Percentiles rank a stretch among this genome's conserved stretches.
Conservation (phyloP, 2,888 invertebrate genomes). For the Cryptus armator region DNA sequence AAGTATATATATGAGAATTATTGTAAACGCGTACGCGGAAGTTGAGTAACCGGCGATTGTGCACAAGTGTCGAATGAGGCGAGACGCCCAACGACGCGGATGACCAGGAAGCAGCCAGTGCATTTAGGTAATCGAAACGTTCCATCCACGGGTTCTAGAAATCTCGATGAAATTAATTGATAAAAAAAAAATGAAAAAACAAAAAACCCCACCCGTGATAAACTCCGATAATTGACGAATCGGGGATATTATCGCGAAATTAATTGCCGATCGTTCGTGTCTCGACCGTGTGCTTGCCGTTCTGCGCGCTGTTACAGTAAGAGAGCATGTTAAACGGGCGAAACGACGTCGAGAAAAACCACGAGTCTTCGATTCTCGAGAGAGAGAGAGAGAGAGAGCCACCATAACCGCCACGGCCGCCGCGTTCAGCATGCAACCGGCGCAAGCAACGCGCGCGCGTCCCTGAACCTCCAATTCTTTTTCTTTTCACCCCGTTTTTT, state of each 20-base stretch:
- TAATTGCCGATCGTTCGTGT: constrained; percentile 7
- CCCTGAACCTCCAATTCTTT: background rate
- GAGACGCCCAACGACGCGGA: constrained; percentile 74
- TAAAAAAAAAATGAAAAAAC: constrained; percentile 5
- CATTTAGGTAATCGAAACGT: constrained; percentile 79
- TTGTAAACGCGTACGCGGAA: constrained; percentile 57
- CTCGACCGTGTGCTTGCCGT: background rate
- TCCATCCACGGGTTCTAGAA: constrained; percentile 46
- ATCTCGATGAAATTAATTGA: constrained; percentile 9
- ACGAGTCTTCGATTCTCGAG: constrained; percentile 29
- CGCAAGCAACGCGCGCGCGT: constrained; percentile 28
- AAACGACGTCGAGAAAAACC: constrained; percentile 8
- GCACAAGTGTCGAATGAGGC: constrained; percentile 80
- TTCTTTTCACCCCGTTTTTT: background rate
- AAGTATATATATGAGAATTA: constrained; percentile 41
- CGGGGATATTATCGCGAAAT: background rate
- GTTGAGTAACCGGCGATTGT: constrained; percentile 63
- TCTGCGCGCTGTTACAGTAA: background rate
- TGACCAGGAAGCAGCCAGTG: constrained; percentile 77
- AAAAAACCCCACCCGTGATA: constrained; percentile 61
- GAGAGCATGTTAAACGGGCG: constrained; percentile 7
- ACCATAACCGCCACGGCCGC: constrained; percentile 56
- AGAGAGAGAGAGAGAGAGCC: background rate
- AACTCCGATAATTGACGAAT: background rate
- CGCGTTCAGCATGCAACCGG: constrained; percentile 54